Evolutionary conservation across 2,888 invertebrate species (phyloP), one percentile per base, ranked within the genome.

Genomic region (Taphrorychus bicolor): DNA sequence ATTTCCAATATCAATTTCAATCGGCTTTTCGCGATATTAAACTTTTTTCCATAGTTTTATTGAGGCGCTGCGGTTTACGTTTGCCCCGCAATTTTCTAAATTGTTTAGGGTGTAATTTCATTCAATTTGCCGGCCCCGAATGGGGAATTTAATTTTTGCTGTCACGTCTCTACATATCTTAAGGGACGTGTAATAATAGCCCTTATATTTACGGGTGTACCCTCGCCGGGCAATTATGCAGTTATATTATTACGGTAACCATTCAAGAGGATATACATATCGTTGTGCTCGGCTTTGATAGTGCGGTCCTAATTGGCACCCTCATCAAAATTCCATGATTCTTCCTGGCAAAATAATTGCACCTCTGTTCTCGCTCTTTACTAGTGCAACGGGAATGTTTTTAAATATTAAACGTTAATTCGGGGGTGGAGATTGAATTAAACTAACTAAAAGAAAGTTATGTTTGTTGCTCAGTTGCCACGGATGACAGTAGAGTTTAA

Each of bases 241-340:
- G 51, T 64, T 64, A 58, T 64, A 52, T 64, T 64, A 58, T 64
- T 64, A 64, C 58, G 56, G 51, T 58, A 52, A 22, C 64, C 64
- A 64, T 64, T 64, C 58, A 57, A 64, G 64, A 23, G 57, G 52
- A 51, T 22, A 41, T 40, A 53, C 56, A 58, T 57, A 58, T n/a
- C n/a, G n/a, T n/a, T n/a, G n/a, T n/a, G n/a, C 45, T 51, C 32
- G 48, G 52, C 23, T 51, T 58, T 52, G 58, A 58, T 57, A 58
- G 51, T 58, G 16, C 22, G 51, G 21, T 18, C 21, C 52, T 64
- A 64, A 64, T 64, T 58, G 58, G 51, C 40, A 18, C 16, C 52
- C 52, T 64, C 57, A 51, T 51, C 51, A 57, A 56, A 45, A 58
- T 52, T 51, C 51, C 51, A 57, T 41, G 21, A 56, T 49, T 45